Evolutionary conservation across 1,140 invertebrate genomes (phyloP).

Genomic region (Drosophila fuyamai): DNA sequence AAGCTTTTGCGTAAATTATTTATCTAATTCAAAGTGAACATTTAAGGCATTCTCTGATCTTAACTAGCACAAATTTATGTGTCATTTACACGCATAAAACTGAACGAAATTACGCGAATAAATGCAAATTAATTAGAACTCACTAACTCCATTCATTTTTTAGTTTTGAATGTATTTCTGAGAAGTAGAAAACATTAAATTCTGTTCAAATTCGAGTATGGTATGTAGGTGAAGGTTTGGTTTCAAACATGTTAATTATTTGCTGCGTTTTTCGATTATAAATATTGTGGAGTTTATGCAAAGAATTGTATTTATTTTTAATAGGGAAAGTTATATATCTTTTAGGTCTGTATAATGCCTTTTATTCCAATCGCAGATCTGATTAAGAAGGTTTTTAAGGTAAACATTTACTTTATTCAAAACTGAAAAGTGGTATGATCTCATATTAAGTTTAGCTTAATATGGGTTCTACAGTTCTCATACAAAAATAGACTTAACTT

Average conservation of each 20-base stretch:
- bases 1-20: constrained; percentile 36
- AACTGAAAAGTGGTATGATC: too few species aligned
- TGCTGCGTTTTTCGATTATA: too few species aligned
- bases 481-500: background rate
- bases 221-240: constrained; percentile 14
- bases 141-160: constrained; percentile 20
- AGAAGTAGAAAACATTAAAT: background rate
- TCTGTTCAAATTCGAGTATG: background rate
- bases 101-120: constrained; percentile 29
- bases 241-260: background rate
- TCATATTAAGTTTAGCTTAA: too few species aligned
- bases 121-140: constrained; percentile 62
- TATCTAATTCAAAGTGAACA: constrained; percentile 34
- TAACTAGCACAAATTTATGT: constrained; percentile 64
- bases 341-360: too few species aligned
- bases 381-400: too few species aligned
- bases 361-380: too few species aligned
- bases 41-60: constrained; percentile 60
- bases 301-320: too few species aligned
- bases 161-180: background rate
- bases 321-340: too few species aligned
- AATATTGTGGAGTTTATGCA: too few species aligned
- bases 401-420: too few species aligned
- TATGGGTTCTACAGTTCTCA: background rate
- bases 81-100: constrained; percentile 62